Evolutionary conservation across 1,140 invertebrate genomes (phyloP).

Genomic region (Drosophila setifemur): DNA sequence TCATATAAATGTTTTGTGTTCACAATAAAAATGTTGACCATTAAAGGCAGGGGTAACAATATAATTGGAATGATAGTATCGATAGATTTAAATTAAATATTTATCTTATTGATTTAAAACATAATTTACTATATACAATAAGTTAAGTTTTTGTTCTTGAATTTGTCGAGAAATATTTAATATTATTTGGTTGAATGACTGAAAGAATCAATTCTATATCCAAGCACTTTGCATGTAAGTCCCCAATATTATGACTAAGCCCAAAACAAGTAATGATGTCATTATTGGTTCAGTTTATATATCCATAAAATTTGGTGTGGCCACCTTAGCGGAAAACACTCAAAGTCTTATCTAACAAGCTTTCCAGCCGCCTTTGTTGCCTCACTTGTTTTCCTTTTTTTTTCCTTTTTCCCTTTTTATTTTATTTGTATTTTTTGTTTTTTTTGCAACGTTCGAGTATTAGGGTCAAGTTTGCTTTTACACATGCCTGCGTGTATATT

Average conservation of each 20-base stretch:
- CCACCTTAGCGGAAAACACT: conserved; percentile 35
- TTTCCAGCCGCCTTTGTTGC: conserved; percentile 38
- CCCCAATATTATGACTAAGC: neutral
- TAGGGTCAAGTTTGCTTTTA: conserved; percentile 59
- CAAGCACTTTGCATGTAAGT: neutral
- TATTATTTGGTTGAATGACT: neutral
- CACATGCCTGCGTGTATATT: neutral
- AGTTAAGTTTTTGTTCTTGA: neutral
- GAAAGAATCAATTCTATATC: neutral
- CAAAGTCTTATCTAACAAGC: conserved; percentile 48
- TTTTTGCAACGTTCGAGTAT: conserved; percentile 42
- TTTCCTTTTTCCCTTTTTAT: conserved; percentile 11
- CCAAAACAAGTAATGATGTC: conserved; percentile 35
- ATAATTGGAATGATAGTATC: too few species aligned
- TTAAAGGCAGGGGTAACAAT: neutral
- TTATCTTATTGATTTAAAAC: too few species aligned
- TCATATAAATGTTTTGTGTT: neutral
- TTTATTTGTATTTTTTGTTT: conserved; percentile 2
- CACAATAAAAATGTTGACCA: neutral
- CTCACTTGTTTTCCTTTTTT: conserved; percentile 31
- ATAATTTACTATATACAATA: too few species aligned
- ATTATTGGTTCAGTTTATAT: conserved; percentile 46
- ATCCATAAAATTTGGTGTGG: conserved; percentile 48
- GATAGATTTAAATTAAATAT: too few species aligned
- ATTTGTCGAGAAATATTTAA: too few species aligned